A percentile compares a stretch with the other conserved stretches of the same genome.
These are phyloP conservation scores for Macrotus californicus DNA, from an alignment of 2,113 vertebrate genomes.

Conservation along the genomic window DNA sequence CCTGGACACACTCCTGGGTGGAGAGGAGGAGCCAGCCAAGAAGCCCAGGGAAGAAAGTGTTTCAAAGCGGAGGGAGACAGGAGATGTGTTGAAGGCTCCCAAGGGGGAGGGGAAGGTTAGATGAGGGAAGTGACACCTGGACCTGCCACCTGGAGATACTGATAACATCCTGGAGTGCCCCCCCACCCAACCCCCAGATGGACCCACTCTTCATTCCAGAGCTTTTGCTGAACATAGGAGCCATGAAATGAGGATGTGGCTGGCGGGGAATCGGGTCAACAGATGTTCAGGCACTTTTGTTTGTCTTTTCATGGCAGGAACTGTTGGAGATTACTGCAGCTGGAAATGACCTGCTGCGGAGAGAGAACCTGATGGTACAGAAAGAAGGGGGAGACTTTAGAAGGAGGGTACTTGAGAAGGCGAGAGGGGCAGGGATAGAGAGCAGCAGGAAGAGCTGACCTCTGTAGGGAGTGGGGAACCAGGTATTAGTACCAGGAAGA, in stretches of 20 bases:
- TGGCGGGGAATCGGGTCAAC: background rate
- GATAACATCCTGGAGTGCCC: background rate
- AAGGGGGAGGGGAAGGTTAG: background rate
- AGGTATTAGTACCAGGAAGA: background rate
- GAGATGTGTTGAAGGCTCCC: background rate
- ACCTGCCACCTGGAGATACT: rapidly evolving
- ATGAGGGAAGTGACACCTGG: background rate
- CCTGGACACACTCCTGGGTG: background rate
- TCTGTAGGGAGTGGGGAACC: background rate
- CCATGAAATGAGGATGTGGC: background rate
- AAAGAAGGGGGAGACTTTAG: background rate
- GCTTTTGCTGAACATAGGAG: background rate
- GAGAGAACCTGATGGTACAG: background rate
- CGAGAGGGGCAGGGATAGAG: background rate
- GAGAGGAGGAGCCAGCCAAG: background rate
- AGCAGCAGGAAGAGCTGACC: background rate
- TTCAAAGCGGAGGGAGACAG: background rate
- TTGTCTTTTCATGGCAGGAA: background rate
- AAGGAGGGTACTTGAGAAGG: background rate
- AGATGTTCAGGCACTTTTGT: background rate
- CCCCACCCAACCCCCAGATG: too few relatives aligned
- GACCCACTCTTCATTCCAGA: background rate
- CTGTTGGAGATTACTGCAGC: background rate
- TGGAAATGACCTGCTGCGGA: background rate
- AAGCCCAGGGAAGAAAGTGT: background rate